Evolutionary conservation across 2,888 invertebrate species (phyloP).

Genomic region (Entomobrya multifasciata): DNA sequence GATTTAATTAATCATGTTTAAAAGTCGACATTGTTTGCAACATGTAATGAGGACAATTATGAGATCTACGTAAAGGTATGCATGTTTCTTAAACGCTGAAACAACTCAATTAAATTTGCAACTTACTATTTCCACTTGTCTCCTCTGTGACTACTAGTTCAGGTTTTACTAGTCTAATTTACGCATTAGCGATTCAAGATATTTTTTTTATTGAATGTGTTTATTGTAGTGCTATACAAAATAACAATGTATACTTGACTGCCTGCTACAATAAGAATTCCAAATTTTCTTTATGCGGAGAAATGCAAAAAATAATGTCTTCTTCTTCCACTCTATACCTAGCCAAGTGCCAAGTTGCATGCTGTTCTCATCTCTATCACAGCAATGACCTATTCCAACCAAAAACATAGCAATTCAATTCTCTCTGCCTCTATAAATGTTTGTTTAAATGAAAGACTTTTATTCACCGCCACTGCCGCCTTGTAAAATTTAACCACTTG

Average conservation of each 20-base stretch:
- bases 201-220: constrained; percentile 32
- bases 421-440: not conserved
- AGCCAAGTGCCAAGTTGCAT: not conserved
- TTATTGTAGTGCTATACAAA: not conserved
- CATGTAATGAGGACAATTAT: too few relatives aligned
- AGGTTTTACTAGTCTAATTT: constrained; percentile 18
- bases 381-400: constrained; percentile 37
- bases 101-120: too few relatives aligned
- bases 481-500: too few relatives aligned
- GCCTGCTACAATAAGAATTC: constrained; percentile 21
- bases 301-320: constrained; percentile 1
- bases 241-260: not conserved
- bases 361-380: not conserved
- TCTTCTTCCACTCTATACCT: too few relatives aligned
- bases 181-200: not conserved
- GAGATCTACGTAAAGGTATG: too few relatives aligned
- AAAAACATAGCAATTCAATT: not conserved
- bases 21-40: too few relatives aligned
- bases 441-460: not conserved
- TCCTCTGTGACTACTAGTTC: too few relatives aligned
- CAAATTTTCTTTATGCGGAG: not conserved
- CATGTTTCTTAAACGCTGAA: too few relatives aligned
- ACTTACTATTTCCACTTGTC: too few relatives aligned
- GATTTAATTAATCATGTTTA: too few relatives aligned
- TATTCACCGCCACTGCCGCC: not conserved